Evolutionary conservation across 2,888 invertebrate genomes (phyloP).

Genomic region (Andrena minutula): DNA sequence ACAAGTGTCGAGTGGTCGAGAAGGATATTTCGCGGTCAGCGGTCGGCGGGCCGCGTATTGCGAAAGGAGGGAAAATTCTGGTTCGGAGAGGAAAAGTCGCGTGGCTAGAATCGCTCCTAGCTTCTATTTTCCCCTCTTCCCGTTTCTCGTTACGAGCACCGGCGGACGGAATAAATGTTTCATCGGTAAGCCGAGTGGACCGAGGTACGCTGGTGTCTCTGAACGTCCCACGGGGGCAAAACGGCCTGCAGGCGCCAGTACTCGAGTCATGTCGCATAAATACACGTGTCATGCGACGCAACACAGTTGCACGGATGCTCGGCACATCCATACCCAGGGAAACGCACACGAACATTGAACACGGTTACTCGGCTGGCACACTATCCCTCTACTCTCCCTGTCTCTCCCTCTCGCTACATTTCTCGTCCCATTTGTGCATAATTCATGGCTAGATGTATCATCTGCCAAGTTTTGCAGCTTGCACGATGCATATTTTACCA

Average conservation of each 20-base stretch:
- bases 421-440: constrained; percentile 48
- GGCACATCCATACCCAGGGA: constrained; percentile 5
- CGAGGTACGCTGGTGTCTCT: constrained; percentile 35
- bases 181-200: constrained; percentile 53
- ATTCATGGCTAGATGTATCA: constrained; percentile 51
- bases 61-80: neutral
- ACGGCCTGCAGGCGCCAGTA: constrained; percentile 62
- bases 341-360: constrained; percentile 22
- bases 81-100: neutral
- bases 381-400: neutral
- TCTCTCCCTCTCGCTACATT: constrained; percentile 26
- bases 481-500: neutral
- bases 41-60: neutral
- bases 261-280: constrained; percentile 69
- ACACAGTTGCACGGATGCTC: constrained; percentile 18
- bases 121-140: constrained; percentile 12
- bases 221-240: constrained; percentile 56
- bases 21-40: neutral
- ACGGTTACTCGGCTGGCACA: constrained; percentile 22
- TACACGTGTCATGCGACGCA: constrained; percentile 63
- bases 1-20: neutral
- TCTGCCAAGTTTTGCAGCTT: constrained; percentile 46
- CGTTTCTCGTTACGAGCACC: constrained; percentile 47
- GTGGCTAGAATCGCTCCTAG: neutral
- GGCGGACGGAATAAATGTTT: constrained; percentile 53